phyloP scores from a whole-genome alignment of 2,797 vertebrate species.

The Cryptoblepharus egeriae region DNA sequence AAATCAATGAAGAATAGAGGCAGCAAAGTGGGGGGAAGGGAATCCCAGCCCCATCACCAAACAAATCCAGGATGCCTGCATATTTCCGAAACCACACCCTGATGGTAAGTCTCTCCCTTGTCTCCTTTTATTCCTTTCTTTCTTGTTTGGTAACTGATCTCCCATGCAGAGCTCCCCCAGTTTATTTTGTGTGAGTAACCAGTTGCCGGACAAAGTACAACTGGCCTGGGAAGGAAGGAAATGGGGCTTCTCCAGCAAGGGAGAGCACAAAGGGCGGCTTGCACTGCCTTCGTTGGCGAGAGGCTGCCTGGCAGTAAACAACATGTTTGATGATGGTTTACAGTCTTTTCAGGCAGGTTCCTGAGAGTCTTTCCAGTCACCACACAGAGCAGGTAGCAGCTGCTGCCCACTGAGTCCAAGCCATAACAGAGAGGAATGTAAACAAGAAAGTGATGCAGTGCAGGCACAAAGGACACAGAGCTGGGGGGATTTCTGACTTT shows the following conservation, averaged over 20 bases:
- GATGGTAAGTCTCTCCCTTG: conserved; percentile 18
- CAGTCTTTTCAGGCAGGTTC: background rate
- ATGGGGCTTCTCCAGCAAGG: background rate
- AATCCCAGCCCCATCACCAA: background rate
- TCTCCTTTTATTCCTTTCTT: background rate
- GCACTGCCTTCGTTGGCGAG: conserved; percentile 20
- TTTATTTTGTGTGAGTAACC: conserved; percentile 10
- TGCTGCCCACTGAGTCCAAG: conserved; percentile 1
- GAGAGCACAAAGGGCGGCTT: conserved; percentile 50
- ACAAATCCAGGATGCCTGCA: conserved; percentile 55
- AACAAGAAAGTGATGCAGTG: conserved; percentile 50
- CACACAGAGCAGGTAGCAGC: conserved; percentile 27
- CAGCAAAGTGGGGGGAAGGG: background rate
- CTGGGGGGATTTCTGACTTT: conserved; percentile 11
- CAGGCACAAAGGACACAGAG: conserved; percentile 15
- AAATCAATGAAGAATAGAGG: conserved; percentile 24
- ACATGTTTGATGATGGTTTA: conserved; percentile 26
- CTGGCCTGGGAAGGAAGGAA: conserved; percentile 10
- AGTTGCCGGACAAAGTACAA: conserved; percentile 33
- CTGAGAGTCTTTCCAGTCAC: conserved; percentile 39
- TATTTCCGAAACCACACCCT: conserved; percentile 18
- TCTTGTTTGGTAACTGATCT: background rate
- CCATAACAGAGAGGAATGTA: conserved; percentile 35
- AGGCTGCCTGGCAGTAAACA: conserved; percentile 43
- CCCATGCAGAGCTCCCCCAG: background rate